Percentiles rank a stretch among this genome's conserved stretches.
These are phyloP conservation scores for Charaxes varanes DNA, from an alignment of 1,140 invertebrate genomes.

Conservation along the genomic window DNA sequence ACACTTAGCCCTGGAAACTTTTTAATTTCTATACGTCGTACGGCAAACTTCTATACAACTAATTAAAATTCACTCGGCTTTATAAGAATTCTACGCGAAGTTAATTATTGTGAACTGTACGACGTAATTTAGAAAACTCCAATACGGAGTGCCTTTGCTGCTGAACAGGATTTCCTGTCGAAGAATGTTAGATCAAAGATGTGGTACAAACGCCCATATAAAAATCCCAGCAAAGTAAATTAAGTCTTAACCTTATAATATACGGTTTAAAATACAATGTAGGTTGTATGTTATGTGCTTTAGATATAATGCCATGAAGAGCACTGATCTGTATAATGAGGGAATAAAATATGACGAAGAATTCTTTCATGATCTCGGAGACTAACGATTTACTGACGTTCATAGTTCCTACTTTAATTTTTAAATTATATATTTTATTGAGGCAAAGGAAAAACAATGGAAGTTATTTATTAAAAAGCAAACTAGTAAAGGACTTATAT, in stretches of 20 bases:
- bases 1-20: too few species aligned
- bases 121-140: conserved; percentile 20
- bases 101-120: conserved; percentile 22
- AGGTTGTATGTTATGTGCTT: neutral
- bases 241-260: neutral
- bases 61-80: too few species aligned
- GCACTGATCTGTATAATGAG: conserved; percentile 22
- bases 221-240: neutral
- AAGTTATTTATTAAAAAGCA: too few species aligned
- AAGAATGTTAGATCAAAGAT: conserved; percentile 27
- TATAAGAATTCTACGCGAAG: conserved; percentile 10
- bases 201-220: conserved; percentile 7
- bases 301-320: conserved; percentile 16
- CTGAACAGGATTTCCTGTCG: conserved; percentile 25
- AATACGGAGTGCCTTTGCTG: conserved; percentile 21
- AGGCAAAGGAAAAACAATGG: too few species aligned
- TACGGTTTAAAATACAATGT: neutral
- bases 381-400: conserved; percentile 14
- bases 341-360: conserved; percentile 17
- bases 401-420: neutral
- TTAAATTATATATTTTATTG: too few species aligned
- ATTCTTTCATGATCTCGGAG: conserved; percentile 12
- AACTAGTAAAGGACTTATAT: too few species aligned
- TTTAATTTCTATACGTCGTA: too few species aligned
- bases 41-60: too few species aligned